phyloP scores from a whole-genome alignment of 2,113 vertebrate species.

The Progne subis region DNA sequence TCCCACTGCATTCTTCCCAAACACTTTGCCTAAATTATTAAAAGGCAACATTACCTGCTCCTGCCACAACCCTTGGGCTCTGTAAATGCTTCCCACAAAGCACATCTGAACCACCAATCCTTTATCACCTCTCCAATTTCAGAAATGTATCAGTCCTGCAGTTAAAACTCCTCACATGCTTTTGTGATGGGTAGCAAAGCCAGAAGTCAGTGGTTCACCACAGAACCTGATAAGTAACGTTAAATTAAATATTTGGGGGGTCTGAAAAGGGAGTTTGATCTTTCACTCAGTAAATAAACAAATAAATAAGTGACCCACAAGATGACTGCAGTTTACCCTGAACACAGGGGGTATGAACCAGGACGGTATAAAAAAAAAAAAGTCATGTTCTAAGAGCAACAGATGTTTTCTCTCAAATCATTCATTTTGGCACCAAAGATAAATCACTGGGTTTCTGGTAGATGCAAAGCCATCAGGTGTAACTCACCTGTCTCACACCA shows the following conservation, averaged over 20 bases:
- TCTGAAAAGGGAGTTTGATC: not conserved
- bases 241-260: not conserved
- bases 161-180: not conserved
- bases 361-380: not conserved
- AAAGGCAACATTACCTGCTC: not conserved
- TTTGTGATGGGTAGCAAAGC: not conserved
- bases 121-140: not conserved
- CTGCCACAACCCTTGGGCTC: not conserved
- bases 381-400: not conserved
- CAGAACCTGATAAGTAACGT: not conserved
- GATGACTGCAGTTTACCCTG: not conserved
- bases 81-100: not conserved
- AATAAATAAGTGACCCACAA: not conserved
- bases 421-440: not conserved
- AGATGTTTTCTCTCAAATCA: not conserved
- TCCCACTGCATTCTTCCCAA: not conserved
- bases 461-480: not conserved
- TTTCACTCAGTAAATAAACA: not conserved
- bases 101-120: not conserved
- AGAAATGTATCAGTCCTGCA: not conserved
- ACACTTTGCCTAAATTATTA: not conserved
- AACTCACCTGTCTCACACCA: not conserved
- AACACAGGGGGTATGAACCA: not conserved
- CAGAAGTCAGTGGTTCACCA: accelerated
- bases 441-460: not conserved